Conservation (phyloP, 2,888 invertebrate genomes). For the Phalera bucephala region DNA sequence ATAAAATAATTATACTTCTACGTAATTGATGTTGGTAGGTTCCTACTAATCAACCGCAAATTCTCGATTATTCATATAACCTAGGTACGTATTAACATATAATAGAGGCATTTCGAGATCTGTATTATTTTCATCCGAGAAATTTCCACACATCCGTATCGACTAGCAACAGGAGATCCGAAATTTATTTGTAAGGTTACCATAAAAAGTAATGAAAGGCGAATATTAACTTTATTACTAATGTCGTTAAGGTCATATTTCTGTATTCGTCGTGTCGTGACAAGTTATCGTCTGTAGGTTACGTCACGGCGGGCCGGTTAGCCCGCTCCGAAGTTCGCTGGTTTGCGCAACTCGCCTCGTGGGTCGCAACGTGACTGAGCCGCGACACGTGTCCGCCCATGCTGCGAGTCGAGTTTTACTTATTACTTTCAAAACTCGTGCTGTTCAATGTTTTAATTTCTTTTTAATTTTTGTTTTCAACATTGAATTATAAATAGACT, state of each 20-base stretch:
- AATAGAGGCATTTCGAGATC: too few relatives aligned
- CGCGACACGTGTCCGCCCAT: slow-evolving; percentile 20
- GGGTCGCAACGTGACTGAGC: slow-evolving; percentile 27
- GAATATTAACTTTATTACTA: slow-evolving; percentile 3
- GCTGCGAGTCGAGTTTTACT: slow-evolving; percentile 12
- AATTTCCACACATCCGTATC: too few relatives aligned
- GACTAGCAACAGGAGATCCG: too few relatives aligned
- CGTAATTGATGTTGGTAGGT: too few relatives aligned
- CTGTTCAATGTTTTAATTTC: background rate
- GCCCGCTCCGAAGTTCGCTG: slow-evolving; percentile 19
- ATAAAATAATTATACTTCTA: too few relatives aligned
- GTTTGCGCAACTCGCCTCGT: slow-evolving; percentile 23
- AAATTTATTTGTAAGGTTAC: too few relatives aligned
- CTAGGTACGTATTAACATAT: too few relatives aligned
- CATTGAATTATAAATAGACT: too few relatives aligned
- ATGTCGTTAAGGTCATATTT: slow-evolving; percentile 10
- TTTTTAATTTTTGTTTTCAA: too few relatives aligned
- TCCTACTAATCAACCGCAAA: too few relatives aligned
- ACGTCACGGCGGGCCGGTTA: slow-evolving; percentile 20
- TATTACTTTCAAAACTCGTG: slow-evolving; percentile 7
- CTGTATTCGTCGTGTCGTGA: background rate
- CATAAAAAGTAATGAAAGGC: background rate
- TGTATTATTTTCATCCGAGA: too few relatives aligned
- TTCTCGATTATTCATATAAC: too few relatives aligned
- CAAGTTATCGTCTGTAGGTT: slow-evolving; percentile 16